These are phyloP conservation scores for Bagarius yarrelli DNA, from an alignment of 2,113 vertebrate genomes.

Conservation along the genomic window DNA sequence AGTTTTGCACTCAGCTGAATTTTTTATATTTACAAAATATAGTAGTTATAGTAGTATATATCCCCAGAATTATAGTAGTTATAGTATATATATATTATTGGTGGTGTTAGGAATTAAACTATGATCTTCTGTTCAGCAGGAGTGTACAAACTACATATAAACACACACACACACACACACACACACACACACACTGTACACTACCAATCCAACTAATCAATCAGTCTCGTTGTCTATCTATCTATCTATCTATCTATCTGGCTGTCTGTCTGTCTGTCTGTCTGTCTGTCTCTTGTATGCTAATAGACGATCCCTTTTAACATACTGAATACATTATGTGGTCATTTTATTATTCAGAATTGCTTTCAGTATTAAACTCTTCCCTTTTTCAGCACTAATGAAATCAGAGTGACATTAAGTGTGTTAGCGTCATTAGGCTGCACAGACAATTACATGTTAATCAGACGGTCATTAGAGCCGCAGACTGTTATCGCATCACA, in stretches of 20 bases:
- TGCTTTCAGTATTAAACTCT: background rate
- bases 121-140: too few species aligned
- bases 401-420: background rate
- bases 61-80: too few species aligned
- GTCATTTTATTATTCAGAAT: background rate
- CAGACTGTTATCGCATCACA: background rate
- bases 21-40: too few species aligned
- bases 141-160: too few species aligned
- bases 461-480: background rate
- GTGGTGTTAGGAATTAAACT: too few species aligned
- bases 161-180: too few species aligned
- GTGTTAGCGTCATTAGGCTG: conserved; percentile 3
- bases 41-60: too few species aligned
- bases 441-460: conserved; percentile 11
- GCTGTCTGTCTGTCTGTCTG: too few species aligned
- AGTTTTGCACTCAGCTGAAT: conserved; percentile 11
- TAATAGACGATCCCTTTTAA: background rate
- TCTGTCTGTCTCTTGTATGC: background rate
- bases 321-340: background rate
- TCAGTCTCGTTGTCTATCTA: too few species aligned
- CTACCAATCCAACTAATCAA: too few species aligned
- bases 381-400: background rate
- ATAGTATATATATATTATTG: too few species aligned
- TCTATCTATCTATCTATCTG: background rate
- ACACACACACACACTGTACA: too few species aligned